A percentile compares a stretch with the other conserved stretches of the same genome.
phyloP scores from a whole-genome alignment of 1,140 invertebrate species.

The Pinna nobilis region DNA sequence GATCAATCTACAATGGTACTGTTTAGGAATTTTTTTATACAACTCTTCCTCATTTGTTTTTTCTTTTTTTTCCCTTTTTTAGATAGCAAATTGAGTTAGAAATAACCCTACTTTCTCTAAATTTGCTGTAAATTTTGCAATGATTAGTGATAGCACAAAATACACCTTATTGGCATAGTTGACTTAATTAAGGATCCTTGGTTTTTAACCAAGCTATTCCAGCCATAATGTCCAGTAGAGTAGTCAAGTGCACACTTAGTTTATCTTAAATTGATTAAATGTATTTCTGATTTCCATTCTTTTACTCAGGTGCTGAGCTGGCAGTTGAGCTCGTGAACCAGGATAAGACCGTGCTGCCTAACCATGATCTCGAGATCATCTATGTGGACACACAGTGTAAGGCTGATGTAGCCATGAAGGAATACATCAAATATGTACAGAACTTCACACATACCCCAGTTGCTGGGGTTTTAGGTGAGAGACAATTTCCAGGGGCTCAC shows the following conservation, averaged over 20 bases:
- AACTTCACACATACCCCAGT: slow-evolving; percentile 77
- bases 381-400: slow-evolving; percentile 83
- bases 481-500: neutral
- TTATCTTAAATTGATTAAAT: neutral
- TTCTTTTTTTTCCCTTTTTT: too few relatives aligned
- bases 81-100: too few relatives aligned
- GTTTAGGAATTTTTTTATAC: too few relatives aligned
- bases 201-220: too few relatives aligned
- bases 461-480: slow-evolving; percentile 82
- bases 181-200: too few relatives aligned
- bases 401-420: slow-evolving; percentile 85
- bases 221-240: neutral
- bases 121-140: too few relatives aligned
- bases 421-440: slow-evolving; percentile 85
- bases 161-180: too few relatives aligned
- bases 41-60: too few relatives aligned
- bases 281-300: neutral
- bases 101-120: too few relatives aligned
- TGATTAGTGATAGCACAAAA: too few relatives aligned
- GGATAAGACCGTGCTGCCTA: slow-evolving; percentile 78
- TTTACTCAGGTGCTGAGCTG: slow-evolving; percentile 78
- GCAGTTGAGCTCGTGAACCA: slow-evolving; percentile 82
- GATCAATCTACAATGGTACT: too few relatives aligned
- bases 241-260: neutral
- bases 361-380: slow-evolving; percentile 80